Evolutionary conservation across 2,888 invertebrate genomes (phyloP), one percentile per base, ranked within the genome.

Genomic region (Terebella lapidaria): DNA sequence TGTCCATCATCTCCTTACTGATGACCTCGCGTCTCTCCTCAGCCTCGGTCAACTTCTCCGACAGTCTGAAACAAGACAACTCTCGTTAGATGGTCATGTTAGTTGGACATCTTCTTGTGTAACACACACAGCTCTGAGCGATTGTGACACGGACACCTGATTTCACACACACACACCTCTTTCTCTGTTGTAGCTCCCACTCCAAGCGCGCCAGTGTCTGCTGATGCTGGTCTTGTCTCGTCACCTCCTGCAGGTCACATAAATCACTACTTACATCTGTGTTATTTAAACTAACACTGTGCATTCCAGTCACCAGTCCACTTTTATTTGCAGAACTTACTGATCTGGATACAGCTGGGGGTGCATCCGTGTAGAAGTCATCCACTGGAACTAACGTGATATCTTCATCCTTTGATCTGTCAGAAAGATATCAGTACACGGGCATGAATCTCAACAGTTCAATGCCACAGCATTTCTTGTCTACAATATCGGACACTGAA

Each of bases 351-450:
- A 91, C 85, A 53, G 84, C 84, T 68, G 84, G 80, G 5, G 92
- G 91, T 24, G 93, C 92, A 77, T 89, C 86, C 71, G 84, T 84
- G 74, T 89, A 89, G 79, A 95, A 95, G 72, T 92, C 90, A 60
- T 90, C 88, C 56, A 90, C 84, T 0, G 90, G 81, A 1, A 96
- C 89, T 55, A 96, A 83, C 73, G 93, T 90, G 72, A 96, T 92
- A 74, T 89, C 89, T 81, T 94, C 92, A 85, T 95, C 94, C 79
- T 92, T 91, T 10, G 94, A 94, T 77, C 88, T 88, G n/a, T n/a
- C n/a, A n/a, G 73, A 20, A 77, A 60, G 54, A 10, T n/a, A 35
- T 35, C 42, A 35, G n/a, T n/a, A 35, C n/a, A 35, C n/a, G n/a
- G n/a, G n/a, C n/a, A n/a, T n/a, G n/a, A n/a, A n/a, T n/a, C n/a